Conservation (phyloP, 2,797 vertebrate species). For the Lerista edwardsae region DNA sequence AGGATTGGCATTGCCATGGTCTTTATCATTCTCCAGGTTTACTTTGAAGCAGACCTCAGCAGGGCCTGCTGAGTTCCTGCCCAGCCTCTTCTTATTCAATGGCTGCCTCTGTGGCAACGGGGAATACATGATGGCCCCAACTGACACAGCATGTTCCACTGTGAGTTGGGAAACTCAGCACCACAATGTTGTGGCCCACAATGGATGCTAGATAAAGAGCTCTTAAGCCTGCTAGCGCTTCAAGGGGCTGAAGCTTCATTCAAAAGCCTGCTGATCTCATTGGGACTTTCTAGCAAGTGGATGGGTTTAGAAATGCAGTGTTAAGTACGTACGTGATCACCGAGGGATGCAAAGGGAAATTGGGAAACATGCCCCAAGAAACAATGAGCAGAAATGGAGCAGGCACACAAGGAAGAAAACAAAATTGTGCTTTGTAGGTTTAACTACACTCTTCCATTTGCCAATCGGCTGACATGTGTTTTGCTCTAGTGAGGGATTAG, state of each 20-base stretch:
- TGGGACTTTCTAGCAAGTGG: background rate
- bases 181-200: background rate
- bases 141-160: background rate
- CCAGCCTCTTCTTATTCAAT: background rate
- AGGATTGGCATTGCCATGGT: background rate
- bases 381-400: conserved; percentile 49
- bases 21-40: background rate
- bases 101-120: background rate
- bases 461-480: conserved; percentile 45
- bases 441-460: conserved; percentile 39
- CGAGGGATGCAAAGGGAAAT: conserved; percentile 47
- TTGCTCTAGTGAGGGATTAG: conserved; percentile 36
- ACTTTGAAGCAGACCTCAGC: background rate
- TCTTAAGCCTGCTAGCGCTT: background rate
- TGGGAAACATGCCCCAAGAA: conserved; percentile 36
- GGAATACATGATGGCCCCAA: background rate
- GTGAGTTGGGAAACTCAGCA: background rate
- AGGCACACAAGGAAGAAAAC: conserved; percentile 21
- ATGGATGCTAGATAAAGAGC: background rate
- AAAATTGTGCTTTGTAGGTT: conserved; percentile 22
- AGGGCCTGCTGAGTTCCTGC: background rate
- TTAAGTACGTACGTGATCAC: conserved; percentile 27
- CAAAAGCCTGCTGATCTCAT: conserved; percentile 18
- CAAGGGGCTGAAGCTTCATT: background rate
- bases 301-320: background rate